Percentiles rank a stretch among this genome's conserved stretches.
These are phyloP conservation scores for Zaprionus ghesquierei DNA, from an alignment of 1,140 invertebrate genomes.

Conservation along the genomic window DNA sequence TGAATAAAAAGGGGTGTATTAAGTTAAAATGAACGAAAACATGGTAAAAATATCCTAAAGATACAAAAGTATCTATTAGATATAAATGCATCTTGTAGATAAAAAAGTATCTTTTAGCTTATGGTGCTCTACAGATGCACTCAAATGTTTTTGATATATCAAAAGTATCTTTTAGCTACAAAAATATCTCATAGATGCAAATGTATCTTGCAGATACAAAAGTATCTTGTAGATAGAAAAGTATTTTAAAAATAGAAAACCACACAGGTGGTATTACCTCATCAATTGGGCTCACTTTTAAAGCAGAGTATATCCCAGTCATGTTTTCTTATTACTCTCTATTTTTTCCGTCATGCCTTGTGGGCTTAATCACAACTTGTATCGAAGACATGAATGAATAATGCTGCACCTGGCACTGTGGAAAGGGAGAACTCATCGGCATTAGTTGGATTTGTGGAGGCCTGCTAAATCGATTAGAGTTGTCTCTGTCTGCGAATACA, in stretches of 20 bases:
- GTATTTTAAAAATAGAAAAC: background rate
- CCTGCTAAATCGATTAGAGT: constrained; percentile 69
- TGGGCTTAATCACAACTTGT: constrained; percentile 70
- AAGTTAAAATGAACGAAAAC: too few relatives aligned
- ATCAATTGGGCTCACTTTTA: background rate
- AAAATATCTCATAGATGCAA: background rate
- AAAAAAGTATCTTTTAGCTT: background rate
- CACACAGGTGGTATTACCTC: too few relatives aligned
- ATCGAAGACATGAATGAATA: constrained; percentile 63
- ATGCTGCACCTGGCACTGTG: constrained; percentile 47
- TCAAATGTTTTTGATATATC: too few relatives aligned
- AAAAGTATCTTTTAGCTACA: background rate
- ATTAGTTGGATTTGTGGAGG: constrained; percentile 43
- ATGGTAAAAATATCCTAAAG: background rate
- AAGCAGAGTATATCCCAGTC: background rate
- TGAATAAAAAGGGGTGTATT: background rate
- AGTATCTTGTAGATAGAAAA: background rate
- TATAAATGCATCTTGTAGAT: background rate
- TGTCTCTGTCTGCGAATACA: constrained; percentile 19
- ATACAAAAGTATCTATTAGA: background rate
- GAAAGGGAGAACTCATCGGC: background rate
- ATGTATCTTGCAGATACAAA: background rate
- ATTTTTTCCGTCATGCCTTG: constrained; percentile 36
- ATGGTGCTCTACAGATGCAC: too few relatives aligned
- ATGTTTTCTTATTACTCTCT: background rate